Evolutionary conservation across 2,797 vertebrate species (phyloP).

Genomic region (Cygnus olor): DNA sequence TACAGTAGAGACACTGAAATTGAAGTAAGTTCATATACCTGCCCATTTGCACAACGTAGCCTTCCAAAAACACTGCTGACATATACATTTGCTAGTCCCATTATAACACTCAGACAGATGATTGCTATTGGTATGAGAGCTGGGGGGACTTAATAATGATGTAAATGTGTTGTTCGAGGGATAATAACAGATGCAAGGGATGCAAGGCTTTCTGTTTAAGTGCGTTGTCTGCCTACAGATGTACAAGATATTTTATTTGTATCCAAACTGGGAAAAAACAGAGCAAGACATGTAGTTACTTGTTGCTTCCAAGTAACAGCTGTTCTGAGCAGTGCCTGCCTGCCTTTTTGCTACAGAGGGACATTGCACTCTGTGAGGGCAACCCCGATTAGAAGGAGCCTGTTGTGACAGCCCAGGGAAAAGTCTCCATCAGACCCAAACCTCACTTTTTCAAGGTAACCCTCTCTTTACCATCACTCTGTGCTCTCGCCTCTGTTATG

Average conservation of each 20-base stretch:
- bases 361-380: neutral
- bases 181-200: neutral
- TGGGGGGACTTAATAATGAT: neutral
- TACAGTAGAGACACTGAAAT: neutral
- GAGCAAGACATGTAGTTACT: neutral
- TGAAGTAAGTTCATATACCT: neutral
- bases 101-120: neutral
- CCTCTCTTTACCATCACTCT: neutral
- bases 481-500: neutral
- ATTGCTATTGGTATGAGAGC: neutral
- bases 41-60: neutral
- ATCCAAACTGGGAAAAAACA: slow-evolving; percentile 5
- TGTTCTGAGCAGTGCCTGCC: neutral
- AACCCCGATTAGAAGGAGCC: neutral
- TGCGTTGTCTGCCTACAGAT: neutral
- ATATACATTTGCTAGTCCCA: neutral
- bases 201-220: neutral
- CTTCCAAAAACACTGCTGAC: neutral
- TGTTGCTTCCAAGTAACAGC: neutral
- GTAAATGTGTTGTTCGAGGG: neutral
- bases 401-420: slow-evolving; percentile 20
- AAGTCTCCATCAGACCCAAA: neutral
- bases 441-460: slow-evolving; percentile 9
- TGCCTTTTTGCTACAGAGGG: neutral
- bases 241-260: neutral